A percentile compares a stretch with the other conserved stretches of the same genome.
Evolutionary conservation across 2,888 invertebrate genomes (phyloP).

Genomic region (Parnassius mnemosyne): DNA sequence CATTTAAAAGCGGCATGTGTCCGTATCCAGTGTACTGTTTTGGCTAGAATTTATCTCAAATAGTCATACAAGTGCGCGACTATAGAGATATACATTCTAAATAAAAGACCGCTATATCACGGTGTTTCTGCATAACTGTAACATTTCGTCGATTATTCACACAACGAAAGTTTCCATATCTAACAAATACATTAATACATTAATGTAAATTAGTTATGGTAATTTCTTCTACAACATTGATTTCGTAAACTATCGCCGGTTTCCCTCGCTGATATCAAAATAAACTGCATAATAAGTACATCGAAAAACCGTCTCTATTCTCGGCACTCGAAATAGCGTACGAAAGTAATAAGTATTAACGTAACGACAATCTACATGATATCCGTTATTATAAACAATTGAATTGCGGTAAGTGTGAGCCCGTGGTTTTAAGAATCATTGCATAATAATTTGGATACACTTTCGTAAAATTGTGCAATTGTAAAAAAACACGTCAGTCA

Average conservation of each 20-base stretch:
- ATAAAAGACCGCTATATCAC: constrained; percentile 41
- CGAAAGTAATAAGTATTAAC: constrained; percentile 37
- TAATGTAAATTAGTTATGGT: constrained; percentile 15
- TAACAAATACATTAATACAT: neutral
- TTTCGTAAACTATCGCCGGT: constrained; percentile 1
- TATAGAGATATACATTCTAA: constrained; percentile 18
- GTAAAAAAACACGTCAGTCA: constrained; percentile 9
- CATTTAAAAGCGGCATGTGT: constrained; percentile 47
- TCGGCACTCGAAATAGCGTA: constrained; percentile 25
- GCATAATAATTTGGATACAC: constrained; percentile 47
- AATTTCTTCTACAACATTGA: constrained; percentile 11
- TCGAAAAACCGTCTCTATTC: constrained; percentile 1
- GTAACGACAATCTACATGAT: constrained; percentile 40
- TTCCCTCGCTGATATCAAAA: constrained; percentile 11
- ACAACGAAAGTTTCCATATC: constrained; percentile 8
- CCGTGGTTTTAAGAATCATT: constrained; percentile 37
- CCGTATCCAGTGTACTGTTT: too few species aligned
- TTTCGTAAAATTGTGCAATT: constrained; percentile 49
- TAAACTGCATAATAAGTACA: constrained; percentile 1
- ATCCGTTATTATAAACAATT: constrained; percentile 51
- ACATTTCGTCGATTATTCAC: constrained; percentile 22
- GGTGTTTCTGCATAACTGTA: constrained; percentile 45
- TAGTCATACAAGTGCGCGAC: too few species aligned
- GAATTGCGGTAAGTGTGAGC: constrained; percentile 53
- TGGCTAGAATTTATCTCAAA: too few species aligned